Evolutionary conservation across 2,113 vertebrate genomes (phyloP).

Genomic region (Salvelinus alpinus): DNA sequence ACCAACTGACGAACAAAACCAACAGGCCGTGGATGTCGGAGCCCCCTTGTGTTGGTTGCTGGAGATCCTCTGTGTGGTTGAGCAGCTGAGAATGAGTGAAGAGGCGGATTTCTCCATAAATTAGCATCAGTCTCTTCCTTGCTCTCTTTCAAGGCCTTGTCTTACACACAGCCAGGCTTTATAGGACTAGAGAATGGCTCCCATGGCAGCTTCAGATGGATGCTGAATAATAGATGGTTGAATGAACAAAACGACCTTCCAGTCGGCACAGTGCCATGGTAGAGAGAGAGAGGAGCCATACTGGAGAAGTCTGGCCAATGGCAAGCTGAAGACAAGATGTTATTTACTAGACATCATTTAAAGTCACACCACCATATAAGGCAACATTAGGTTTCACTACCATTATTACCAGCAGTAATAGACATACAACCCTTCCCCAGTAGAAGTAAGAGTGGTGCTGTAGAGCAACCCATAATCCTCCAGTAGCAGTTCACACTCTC

Average conservation of each 20-base stretch:
- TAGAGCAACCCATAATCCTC: constrained; percentile 18
- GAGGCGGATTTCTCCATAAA: constrained; percentile 52
- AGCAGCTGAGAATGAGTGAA: constrained; percentile 57
- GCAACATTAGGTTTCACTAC: no score
- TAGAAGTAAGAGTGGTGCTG: not conserved
- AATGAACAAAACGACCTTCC: constrained; percentile 30
- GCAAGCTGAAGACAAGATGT: constrained; percentile 2
- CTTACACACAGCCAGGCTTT: constrained; percentile 41
- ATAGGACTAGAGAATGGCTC: constrained; percentile 45
- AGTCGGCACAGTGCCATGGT: constrained; percentile 8
- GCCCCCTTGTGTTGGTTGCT: constrained; percentile 35
- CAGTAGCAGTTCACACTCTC: not conserved
- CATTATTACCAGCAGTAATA: not conserved
- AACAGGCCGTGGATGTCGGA: constrained; percentile 27
- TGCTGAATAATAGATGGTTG: constrained; percentile 47
- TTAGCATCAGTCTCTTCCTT: constrained; percentile 42
- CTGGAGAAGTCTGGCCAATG: constrained; percentile 18
- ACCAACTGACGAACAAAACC: constrained; percentile 9
- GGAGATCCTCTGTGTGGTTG: not conserved
- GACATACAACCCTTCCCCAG: not conserved
- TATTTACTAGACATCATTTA: no score
- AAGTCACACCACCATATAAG: not conserved
- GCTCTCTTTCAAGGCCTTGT: constrained; percentile 25
- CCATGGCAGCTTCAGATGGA: constrained; percentile 35
- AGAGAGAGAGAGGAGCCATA: constrained; percentile 5